Percentiles rank a stretch among this genome's conserved stretches.
These are phyloP conservation scores for Mesocricetus auratus DNA, from an alignment of 2,113 vertebrate genomes.

Conservation along the genomic window DNA sequence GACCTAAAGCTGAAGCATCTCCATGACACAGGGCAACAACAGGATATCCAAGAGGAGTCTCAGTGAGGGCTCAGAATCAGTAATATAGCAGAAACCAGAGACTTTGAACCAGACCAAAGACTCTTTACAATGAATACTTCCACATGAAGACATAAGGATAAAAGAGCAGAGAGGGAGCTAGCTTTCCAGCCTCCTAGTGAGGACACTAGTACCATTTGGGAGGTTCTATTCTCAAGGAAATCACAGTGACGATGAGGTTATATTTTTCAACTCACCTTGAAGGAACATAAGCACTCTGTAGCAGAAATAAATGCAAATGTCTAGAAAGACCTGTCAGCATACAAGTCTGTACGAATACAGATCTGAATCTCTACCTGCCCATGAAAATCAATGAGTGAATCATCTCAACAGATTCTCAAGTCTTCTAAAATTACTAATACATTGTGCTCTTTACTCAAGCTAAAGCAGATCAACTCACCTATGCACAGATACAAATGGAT, in stretches of 20 bases:
- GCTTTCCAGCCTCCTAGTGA: not conserved
- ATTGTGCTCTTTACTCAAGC: not conserved
- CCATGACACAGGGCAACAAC: not conserved
- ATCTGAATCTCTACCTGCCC: not conserved
- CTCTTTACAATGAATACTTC: not conserved
- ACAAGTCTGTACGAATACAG: not conserved
- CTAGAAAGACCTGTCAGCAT: not conserved
- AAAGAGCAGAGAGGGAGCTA: not conserved
- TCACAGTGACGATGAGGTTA: not conserved
- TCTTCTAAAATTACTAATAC: slow-evolving; percentile 17
- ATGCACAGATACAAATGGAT: not conserved
- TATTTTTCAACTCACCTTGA: not conserved
- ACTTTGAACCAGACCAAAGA: not conserved
- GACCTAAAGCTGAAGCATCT: not conserved
- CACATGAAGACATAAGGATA: not conserved
- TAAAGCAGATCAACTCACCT: not conserved
- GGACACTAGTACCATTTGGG: not conserved
- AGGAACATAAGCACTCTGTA: not conserved
- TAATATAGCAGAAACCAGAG: not conserved
- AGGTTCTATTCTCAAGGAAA: not conserved
- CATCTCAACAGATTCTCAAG: not conserved
- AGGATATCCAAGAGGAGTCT: not conserved
- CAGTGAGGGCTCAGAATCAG: not conserved
- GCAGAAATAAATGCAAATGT: not conserved
- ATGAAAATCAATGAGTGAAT: not conserved